A percentile compares a stretch with the other conserved stretches of the same genome.
Conservation (phyloP, 2,888 invertebrate species). For the Dugesia japonica region DNA sequence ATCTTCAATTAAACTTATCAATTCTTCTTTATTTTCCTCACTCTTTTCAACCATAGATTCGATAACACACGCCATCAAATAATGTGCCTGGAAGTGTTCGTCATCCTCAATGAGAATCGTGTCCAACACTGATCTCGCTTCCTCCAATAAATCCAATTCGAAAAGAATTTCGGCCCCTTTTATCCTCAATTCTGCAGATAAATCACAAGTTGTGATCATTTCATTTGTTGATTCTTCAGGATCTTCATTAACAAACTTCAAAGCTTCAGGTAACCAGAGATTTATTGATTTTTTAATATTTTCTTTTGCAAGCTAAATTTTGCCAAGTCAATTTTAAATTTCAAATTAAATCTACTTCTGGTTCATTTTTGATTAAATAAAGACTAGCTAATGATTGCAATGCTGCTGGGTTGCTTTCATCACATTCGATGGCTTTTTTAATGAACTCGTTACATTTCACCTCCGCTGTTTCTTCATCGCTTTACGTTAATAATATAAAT, state of each 20-base stretch:
- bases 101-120: not conserved
- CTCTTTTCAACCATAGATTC: not conserved
- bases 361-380: not conserved
- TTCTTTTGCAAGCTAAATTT: not conserved
- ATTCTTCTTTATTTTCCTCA: not conserved
- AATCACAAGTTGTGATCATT: not conserved
- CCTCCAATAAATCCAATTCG: not conserved
- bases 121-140: not conserved
- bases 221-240: too few relatives aligned
- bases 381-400: not conserved
- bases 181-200: not conserved
- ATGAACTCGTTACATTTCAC: not conserved
- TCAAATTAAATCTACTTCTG: not conserved
- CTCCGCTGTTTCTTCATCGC: not conserved
- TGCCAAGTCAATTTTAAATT: not conserved
- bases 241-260: not conserved
- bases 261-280: not conserved
- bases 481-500: not conserved
- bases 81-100: slow-evolving; percentile 8
- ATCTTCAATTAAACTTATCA: not conserved
- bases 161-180: not conserved
- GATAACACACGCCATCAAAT: not conserved
- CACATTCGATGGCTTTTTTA: not conserved
- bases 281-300: not conserved
- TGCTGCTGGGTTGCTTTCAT: not conserved